phyloP scores from a whole-genome alignment of 2,113 vertebrate genomes.

The Protobothrops mucrosquamatus region DNA sequence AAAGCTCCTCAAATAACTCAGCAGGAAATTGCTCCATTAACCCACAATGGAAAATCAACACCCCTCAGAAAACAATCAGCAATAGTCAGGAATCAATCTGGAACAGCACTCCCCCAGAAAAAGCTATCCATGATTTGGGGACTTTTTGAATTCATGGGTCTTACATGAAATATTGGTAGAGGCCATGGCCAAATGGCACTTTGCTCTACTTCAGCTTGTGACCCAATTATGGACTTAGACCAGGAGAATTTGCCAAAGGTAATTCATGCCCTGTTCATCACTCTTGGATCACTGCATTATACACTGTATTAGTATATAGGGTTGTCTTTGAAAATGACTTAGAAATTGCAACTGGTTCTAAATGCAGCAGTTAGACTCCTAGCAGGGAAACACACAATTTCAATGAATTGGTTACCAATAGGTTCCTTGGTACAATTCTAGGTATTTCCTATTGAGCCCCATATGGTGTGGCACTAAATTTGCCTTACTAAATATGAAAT shows the following conservation, averaged over 20 bases:
- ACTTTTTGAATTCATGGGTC: background rate
- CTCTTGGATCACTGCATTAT: background rate
- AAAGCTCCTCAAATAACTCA: background rate
- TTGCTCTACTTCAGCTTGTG: background rate
- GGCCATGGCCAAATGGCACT: background rate
- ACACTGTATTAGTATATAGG: background rate
- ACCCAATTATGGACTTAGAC: background rate
- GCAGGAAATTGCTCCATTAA: background rate
- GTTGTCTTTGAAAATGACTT: background rate
- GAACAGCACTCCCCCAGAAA: background rate
- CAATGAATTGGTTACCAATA: background rate
- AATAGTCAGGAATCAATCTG: background rate
- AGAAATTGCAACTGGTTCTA: background rate
- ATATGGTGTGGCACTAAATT: background rate
- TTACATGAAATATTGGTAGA: background rate
- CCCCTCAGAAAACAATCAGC: background rate
- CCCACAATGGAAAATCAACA: background rate
- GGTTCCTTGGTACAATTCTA: background rate
- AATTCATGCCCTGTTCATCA: background rate
- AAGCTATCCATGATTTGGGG: background rate
- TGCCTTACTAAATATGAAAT: background rate
- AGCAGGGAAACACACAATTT: background rate
- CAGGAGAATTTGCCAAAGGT: background rate
- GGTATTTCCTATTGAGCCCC: background rate
- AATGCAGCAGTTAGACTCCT: background rate